phyloP scores from a whole-genome alignment of 2,113 vertebrate species.

The Ophiodon elongatus region DNA sequence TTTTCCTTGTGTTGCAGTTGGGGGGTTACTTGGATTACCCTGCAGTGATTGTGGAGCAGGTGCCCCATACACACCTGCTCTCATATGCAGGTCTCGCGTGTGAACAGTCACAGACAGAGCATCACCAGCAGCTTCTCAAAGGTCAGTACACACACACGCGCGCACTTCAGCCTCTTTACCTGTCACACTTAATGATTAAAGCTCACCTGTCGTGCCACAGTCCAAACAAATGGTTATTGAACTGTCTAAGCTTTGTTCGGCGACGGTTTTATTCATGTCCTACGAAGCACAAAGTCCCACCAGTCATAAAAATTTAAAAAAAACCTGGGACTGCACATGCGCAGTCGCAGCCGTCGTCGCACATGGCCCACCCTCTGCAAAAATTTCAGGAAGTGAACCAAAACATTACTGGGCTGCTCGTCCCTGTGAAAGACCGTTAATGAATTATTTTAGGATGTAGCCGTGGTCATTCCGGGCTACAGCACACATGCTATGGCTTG shows the following conservation, averaged over 20 bases:
- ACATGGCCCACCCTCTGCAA: conserved; percentile 70
- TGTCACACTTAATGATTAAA: conserved; percentile 6
- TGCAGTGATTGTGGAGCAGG: conserved; percentile 94
- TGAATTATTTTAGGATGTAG: conserved; percentile 67
- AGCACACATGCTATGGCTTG: conserved; percentile 50
- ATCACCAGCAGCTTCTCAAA: conserved; percentile 73
- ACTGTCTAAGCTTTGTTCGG: not conserved
- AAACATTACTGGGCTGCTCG: conserved; percentile 68
- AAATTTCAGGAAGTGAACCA: conserved; percentile 81
- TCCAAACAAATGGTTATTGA: not conserved
- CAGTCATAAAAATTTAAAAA: not conserved
- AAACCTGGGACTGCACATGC: conserved; percentile 51
- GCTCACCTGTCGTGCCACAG: not conserved
- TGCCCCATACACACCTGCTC: conserved; percentile 91
- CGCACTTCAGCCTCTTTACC: conserved; percentile 5
- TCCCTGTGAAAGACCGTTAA: conserved; percentile 40
- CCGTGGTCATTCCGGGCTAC: conserved; percentile 28
- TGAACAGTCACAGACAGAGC: conserved; percentile 83
- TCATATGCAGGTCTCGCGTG: conserved; percentile 89
- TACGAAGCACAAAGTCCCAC: not conserved
- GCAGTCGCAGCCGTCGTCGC: conserved; percentile 32
- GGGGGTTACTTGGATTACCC: conserved; percentile 90
- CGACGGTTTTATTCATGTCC: not conserved
- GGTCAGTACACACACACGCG: conserved; percentile 55
- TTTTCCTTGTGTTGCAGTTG: conserved; percentile 79